Conservation (phyloP, 2,113 vertebrate species). For the Oxygymnocypris stewartii region DNA sequence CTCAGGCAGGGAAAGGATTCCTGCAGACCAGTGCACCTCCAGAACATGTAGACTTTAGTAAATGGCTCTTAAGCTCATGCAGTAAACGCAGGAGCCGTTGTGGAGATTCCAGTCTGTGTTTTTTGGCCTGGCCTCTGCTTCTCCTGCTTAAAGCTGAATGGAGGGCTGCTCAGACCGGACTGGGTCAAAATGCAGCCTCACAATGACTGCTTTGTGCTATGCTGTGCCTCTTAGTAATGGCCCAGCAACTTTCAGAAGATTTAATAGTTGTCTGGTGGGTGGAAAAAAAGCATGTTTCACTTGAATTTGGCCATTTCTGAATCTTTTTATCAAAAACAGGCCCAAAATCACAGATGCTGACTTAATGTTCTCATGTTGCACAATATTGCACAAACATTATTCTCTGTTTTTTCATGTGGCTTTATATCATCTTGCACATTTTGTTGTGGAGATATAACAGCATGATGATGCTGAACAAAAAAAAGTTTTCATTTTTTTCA, state of each 20-base stretch:
- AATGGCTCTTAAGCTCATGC: conserved; percentile 65
- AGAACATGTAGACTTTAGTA: conserved; percentile 59
- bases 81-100: conserved; percentile 62
- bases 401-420: neutral
- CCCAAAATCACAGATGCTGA: conserved; percentile 21
- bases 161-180: conserved; percentile 64
- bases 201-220: conserved; percentile 75
- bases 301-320: conserved; percentile 19
- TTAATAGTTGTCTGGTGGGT: conserved; percentile 53
- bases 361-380: neutral
- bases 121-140: conserved; percentile 70
- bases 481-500: conserved; percentile 55
- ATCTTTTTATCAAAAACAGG: neutral
- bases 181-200: conserved; percentile 66
- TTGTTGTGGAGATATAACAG: neutral
- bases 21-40: conserved; percentile 52
- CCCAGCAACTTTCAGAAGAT: conserved; percentile 59
- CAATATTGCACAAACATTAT: neutral
- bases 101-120: conserved; percentile 73
- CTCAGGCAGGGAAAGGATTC: conserved; percentile 4
- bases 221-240: conserved; percentile 64
- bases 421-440: neutral
- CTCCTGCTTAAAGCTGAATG: conserved; percentile 64
- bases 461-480: conserved; percentile 37
- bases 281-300: conserved; percentile 53